These are phyloP conservation scores for Anguilla obscura DNA, from an alignment of 2,797 vertebrate genomes.

Conservation along the genomic window DNA sequence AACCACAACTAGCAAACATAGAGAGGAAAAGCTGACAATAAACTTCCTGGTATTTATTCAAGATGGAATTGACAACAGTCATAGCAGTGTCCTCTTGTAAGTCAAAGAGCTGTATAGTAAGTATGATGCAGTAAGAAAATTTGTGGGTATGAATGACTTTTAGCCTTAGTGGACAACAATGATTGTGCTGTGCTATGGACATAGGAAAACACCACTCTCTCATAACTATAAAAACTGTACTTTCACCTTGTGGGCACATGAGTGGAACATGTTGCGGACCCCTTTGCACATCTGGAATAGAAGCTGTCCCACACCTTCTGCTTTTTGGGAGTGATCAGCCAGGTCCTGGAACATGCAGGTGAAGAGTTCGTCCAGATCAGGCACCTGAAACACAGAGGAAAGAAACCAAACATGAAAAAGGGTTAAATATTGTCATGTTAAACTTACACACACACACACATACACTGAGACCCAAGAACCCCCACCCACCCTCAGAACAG, in stretches of 20 bases:
- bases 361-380: slow-evolving; percentile 83
- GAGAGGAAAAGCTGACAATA: neutral
- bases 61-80: neutral
- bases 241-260: slow-evolving; percentile 81
- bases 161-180: neutral
- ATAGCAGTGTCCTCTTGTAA: neutral
- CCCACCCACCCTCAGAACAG: neutral
- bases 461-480: neutral
- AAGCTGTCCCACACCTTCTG: slow-evolving; percentile 86
- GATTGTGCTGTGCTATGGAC: neutral
- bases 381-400: slow-evolving; percentile 72
- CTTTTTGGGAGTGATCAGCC: slow-evolving; percentile 79
- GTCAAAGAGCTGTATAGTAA: neutral
- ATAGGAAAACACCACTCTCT: neutral
- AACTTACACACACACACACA: neutral
- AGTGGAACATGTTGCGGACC: slow-evolving; percentile 92
- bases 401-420: slow-evolving; percentile 24
- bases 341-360: slow-evolving; percentile 85
- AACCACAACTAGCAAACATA: neutral
- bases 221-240: neutral
- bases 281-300: slow-evolving; percentile 97
- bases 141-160: neutral
- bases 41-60: neutral
- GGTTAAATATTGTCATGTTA: neutral
- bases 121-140: neutral